phyloP scores from a whole-genome alignment of 2,888 invertebrate genomes.

The Perizoma affinitatum region DNA sequence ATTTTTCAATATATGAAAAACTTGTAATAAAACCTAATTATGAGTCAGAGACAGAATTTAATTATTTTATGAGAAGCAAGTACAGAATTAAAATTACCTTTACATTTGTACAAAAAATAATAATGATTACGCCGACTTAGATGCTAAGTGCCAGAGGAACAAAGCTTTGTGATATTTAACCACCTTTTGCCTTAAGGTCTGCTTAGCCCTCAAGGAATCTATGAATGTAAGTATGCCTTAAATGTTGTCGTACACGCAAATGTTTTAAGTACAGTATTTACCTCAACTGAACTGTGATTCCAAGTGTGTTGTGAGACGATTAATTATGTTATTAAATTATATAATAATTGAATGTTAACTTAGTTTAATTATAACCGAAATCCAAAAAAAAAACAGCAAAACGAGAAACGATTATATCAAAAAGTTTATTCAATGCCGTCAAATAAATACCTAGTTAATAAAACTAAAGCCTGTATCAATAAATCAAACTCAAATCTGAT shows the following conservation, averaged over 20 bases:
- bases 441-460: not conserved
- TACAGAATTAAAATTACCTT: no score
- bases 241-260: constrained; percentile 40
- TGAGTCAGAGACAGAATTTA: no score
- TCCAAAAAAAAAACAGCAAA: not conserved
- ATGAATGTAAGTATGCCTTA: constrained; percentile 5
- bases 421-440: not conserved
- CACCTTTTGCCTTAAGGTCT: constrained; percentile 30
- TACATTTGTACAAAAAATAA: not conserved
- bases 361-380: no score
- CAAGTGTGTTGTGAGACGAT: constrained; percentile 62
- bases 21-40: no score
- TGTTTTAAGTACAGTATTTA: constrained; percentile 69
- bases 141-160: constrained; percentile 54
- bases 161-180: constrained; percentile 50
- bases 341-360: constrained; percentile 38
- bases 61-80: no score
- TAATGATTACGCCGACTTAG: constrained; percentile 7
- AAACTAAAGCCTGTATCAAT: not conserved
- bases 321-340: constrained; percentile 47
- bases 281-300: constrained; percentile 80
- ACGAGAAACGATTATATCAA: not conserved
- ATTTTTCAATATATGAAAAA: no score
- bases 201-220: no score
- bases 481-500: not conserved